Evolutionary conservation across 2,113 vertebrate genomes (phyloP).

Genomic region (Anas platyrhynchos): DNA sequence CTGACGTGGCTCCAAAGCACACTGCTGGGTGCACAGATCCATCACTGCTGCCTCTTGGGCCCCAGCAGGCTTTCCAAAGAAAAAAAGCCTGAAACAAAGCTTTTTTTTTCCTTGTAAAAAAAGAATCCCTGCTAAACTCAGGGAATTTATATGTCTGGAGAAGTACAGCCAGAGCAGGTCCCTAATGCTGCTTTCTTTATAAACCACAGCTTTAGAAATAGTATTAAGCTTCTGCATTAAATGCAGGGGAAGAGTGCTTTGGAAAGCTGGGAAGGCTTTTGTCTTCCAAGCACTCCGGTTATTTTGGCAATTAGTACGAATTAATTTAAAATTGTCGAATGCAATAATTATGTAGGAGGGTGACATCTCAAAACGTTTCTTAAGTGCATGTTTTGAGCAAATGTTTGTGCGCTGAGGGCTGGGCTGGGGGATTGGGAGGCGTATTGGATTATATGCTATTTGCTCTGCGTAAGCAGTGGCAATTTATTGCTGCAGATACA

Average conservation of each 20-base stretch:
- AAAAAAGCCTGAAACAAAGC: no score
- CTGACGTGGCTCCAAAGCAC: fast-evolving
- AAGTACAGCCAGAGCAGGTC: background rate
- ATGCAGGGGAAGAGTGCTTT: background rate
- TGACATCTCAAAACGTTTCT: background rate
- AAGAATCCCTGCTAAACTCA: background rate
- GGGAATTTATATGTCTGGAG: background rate
- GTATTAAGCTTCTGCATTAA: background rate
- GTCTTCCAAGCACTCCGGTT: background rate
- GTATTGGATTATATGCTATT: slow-evolving; percentile 24
- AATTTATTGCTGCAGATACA: slow-evolving; percentile 30
- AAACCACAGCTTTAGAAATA: background rate
- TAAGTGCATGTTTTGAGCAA: background rate
- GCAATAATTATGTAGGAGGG: background rate
- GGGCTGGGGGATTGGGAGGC: background rate
- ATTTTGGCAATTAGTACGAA: background rate
- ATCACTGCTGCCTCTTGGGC: background rate
- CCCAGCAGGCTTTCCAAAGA: background rate
- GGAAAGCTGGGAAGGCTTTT: background rate
- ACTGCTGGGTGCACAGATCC: background rate
- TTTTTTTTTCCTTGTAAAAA: background rate
- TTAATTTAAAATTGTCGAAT: background rate
- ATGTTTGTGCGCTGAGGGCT: background rate
- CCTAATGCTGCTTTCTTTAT: background rate
- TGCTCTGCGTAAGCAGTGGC: slow-evolving; percentile 18